These are phyloP conservation scores for Aspidoscelis tigris DNA, from an alignment of 2,113 vertebrate genomes.

Conservation along the genomic window DNA sequence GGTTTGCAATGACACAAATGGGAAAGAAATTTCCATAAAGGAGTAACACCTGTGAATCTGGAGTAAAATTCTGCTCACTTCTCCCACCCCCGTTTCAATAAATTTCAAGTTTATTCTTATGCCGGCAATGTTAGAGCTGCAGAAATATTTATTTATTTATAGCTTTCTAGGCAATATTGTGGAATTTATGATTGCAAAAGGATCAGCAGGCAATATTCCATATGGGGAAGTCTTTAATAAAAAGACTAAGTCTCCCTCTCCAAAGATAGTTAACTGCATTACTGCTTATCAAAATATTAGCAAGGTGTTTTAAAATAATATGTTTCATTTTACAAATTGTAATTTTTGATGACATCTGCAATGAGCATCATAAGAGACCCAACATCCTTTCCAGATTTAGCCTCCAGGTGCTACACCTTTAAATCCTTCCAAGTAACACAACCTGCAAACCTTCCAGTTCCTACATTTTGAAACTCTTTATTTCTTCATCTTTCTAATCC, in stretches of 20 bases:
- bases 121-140: constrained; percentile 45
- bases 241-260: not conserved
- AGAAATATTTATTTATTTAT: constrained; percentile 6
- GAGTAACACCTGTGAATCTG: constrained; percentile 55
- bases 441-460: too few species aligned
- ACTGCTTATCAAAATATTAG: not conserved
- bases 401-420: too few species aligned
- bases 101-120: constrained; percentile 46
- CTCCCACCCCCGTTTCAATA: constrained; percentile 51
- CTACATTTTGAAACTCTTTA: too few species aligned
- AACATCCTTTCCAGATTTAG: not conserved
- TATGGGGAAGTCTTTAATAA: constrained; percentile 18
- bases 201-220: constrained; percentile 39
- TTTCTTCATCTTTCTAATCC: too few species aligned
- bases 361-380: not conserved
- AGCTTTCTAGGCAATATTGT: constrained; percentile 51
- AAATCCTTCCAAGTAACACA: too few species aligned
- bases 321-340: not conserved
- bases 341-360: not conserved
- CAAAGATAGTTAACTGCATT: not conserved
- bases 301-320: not conserved
- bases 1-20: constrained; percentile 43
- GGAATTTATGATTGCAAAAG: constrained; percentile 37
- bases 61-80: constrained; percentile 60
- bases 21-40: constrained; percentile 64